Evolutionary conservation across 2,113 vertebrate genomes (phyloP).

Genomic region (Brevimyrus niger): DNA sequence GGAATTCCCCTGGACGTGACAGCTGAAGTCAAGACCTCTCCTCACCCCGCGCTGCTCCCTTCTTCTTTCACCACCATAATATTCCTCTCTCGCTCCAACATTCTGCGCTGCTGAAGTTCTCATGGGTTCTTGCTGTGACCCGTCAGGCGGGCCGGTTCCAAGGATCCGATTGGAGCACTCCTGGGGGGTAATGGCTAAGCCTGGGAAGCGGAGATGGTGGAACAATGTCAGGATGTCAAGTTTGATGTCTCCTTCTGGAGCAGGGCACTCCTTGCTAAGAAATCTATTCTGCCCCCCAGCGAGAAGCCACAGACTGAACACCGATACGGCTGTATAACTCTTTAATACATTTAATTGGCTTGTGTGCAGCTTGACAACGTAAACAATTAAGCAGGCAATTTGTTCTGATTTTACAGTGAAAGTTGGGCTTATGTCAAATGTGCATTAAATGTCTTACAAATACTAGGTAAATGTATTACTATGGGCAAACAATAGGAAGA

Average conservation of each 20-base stretch:
- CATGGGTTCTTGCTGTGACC: neutral
- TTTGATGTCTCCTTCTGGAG: neutral
- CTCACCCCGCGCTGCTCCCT: neutral
- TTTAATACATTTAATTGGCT: neutral
- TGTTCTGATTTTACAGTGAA: neutral
- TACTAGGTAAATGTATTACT: neutral
- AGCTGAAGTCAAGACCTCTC: conserved; percentile 30
- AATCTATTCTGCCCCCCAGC: neutral
- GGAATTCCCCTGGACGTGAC: conserved; percentile 35
- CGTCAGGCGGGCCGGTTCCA: neutral
- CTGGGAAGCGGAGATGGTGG: neutral
- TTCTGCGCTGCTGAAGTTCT: neutral
- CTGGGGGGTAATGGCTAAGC: neutral
- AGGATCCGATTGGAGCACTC: neutral
- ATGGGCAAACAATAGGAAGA: neutral
- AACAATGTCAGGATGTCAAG: neutral
- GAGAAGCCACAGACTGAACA: neutral
- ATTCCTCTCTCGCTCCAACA: neutral
- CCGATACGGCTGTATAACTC: neutral
- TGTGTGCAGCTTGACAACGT: neutral
- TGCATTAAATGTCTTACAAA: neutral
- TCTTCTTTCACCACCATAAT: neutral
- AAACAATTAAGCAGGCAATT: neutral
- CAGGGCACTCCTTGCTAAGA: neutral
- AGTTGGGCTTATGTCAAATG: neutral